Conservation (phyloP, 1,140 invertebrate species). For the Cydia splendana region DNA sequence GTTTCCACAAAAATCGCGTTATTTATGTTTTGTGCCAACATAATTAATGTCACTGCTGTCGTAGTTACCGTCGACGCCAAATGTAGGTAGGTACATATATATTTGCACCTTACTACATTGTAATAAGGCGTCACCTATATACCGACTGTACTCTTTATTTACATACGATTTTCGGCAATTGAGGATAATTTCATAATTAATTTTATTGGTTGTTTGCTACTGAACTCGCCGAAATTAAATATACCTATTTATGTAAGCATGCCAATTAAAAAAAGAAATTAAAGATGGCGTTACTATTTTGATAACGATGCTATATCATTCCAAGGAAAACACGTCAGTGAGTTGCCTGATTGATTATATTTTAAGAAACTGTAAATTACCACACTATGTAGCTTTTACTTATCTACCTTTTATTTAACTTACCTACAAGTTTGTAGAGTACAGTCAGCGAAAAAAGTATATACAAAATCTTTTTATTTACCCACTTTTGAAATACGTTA, state of each 20-base stretch:
- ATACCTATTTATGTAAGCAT: background rate
- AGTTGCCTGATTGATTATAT: background rate
- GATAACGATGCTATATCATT: conserved; percentile 14
- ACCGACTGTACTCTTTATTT: background rate
- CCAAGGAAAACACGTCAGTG: background rate
- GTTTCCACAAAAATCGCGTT: background rate
- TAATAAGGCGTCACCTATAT: background rate
- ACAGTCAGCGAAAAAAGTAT: too few species aligned
- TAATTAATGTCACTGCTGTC: background rate
- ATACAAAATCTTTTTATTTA: too few species aligned
- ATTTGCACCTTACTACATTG: background rate
- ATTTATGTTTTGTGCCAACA: background rate
- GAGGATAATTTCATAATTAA: background rate
- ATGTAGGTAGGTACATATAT: background rate
- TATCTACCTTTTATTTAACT: too few species aligned
- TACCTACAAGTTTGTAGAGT: too few species aligned
- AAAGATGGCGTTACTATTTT: conserved; percentile 13
- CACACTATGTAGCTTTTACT: conserved; percentile 31
- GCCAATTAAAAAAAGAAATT: conserved; percentile 26
- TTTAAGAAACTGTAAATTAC: conserved; percentile 39
- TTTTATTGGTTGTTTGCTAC: background rate
- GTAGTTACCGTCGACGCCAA: background rate
- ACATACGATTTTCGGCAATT: background rate
- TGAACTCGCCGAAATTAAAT: background rate
- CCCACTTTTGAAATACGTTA: too few species aligned